phyloP scores from a whole-genome alignment of 2,797 vertebrate species.

The Pyrocephalus nanus region DNA sequence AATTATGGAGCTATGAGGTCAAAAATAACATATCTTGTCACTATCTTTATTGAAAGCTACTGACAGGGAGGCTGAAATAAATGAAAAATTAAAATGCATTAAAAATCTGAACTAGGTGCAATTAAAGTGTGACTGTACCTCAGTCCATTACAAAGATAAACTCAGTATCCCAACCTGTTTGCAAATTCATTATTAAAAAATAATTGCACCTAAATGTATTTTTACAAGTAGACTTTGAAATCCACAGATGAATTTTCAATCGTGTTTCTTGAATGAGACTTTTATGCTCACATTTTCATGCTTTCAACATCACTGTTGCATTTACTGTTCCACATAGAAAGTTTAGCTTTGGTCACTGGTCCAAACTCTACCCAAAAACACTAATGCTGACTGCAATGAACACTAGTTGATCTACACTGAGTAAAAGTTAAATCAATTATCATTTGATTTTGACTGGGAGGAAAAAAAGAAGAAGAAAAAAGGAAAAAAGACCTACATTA shows the following conservation, averaged over 20 bases:
- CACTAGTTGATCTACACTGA: background rate
- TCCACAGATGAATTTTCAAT: background rate
- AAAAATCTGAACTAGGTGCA: background rate
- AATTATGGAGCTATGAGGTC: background rate
- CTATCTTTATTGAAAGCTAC: background rate
- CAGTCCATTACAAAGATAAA: background rate
- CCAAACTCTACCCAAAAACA: background rate
- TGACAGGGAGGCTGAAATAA: background rate
- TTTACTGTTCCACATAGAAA: background rate
- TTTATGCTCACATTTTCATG: background rate
- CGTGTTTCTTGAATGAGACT: background rate
- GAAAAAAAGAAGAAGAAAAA: background rate
- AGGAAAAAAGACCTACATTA: fast-evolving
- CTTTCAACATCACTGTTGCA: background rate
- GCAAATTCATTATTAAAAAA: background rate
- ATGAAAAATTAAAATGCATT: background rate
- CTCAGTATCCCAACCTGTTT: background rate
- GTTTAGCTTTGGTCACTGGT: background rate
- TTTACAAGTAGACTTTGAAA: background rate
- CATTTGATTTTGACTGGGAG: background rate
- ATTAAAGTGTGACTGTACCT: background rate
- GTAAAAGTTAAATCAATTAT: background rate
- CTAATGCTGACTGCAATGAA: background rate
- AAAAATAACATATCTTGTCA: background rate
- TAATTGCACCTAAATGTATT: background rate